phyloP scores from a whole-genome alignment of 1,140 invertebrate genomes.

The Drosophila miranda region DNA sequence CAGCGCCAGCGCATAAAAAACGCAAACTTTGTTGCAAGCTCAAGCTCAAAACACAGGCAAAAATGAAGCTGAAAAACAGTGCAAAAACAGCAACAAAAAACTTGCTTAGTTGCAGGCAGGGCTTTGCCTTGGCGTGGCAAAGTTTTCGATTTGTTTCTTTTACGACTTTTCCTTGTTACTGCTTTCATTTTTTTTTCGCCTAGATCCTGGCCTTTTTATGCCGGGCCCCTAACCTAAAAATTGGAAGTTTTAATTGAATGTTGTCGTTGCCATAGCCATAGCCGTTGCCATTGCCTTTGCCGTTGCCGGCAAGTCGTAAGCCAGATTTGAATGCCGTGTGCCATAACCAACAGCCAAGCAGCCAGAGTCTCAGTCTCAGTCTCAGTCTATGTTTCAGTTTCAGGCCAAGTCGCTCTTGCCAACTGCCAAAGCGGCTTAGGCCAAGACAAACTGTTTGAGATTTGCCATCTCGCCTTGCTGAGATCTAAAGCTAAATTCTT shows the following conservation, averaged over 20 bases:
- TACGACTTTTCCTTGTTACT: conserved; percentile 29
- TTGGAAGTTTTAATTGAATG: conserved; percentile 73
- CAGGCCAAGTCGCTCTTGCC: no score
- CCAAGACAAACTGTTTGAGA: conserved; percentile 3
- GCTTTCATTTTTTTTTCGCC: conserved; percentile 7
- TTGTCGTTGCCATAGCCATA: conserved; percentile 50
- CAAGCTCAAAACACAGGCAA: no score
- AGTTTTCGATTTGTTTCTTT: conserved; percentile 59
- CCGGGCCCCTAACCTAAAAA: conserved; percentile 17
- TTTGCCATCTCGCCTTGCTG: neutral
- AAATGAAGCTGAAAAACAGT: neutral
- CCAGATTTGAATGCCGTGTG: conserved; percentile 34
- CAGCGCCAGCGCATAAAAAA: no score
- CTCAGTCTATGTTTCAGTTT: no score
- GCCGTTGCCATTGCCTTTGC: neutral
- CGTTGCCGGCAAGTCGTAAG: conserved; percentile 33
- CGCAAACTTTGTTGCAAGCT: conserved; percentile 31
- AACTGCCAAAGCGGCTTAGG: conserved; percentile 20
- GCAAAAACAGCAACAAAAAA: conserved; percentile 30
- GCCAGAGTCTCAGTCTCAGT: no score
- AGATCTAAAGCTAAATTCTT: conserved; percentile 1
- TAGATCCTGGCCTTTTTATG: no score
- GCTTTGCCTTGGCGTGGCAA: conserved; percentile 26
- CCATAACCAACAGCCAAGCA: neutral
- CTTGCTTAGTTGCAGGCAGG: conserved; percentile 36